phyloP scores from a whole-genome alignment of 2,888 invertebrate species.

The Drosophila robusta region DNA sequence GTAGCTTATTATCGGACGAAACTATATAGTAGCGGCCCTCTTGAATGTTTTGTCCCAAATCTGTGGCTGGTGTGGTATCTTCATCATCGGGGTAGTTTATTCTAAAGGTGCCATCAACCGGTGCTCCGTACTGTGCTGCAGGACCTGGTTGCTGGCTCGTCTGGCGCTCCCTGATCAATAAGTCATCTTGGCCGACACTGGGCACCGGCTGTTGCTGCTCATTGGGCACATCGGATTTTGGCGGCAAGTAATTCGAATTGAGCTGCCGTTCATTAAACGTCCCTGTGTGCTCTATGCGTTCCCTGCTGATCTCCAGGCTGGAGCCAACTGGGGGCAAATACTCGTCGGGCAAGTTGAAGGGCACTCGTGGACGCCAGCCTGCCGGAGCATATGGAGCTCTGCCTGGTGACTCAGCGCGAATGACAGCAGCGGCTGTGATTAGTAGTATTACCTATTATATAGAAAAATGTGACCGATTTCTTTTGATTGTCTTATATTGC shows the following conservation, averaged over 20 bases:
- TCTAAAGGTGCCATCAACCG: conserved; percentile 48
- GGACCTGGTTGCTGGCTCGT: conserved; percentile 28
- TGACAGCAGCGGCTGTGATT: conserved; percentile 10
- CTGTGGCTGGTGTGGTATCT: conserved; percentile 4
- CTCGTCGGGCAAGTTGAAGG: conserved; percentile 82
- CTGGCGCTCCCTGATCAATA: not conserved
- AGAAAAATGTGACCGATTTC: not conserved
- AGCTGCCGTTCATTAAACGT: conserved; percentile 65
- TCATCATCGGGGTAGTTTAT: conserved; percentile 69
- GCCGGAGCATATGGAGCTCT: conserved; percentile 83
- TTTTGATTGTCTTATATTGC: not conserved
- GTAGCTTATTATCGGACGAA: conserved; percentile 83
- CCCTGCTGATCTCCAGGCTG: conserved; percentile 75
- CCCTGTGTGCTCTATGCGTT: conserved; percentile 79
- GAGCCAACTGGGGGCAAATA: conserved; percentile 57
- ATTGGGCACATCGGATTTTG: conserved; percentile 39
- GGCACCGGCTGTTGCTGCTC: conserved; percentile 41
- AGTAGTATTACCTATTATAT: conserved; percentile 27
- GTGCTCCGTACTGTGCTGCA: conserved; percentile 67
- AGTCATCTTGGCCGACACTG: conserved; percentile 22
- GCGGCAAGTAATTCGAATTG: conserved; percentile 67
- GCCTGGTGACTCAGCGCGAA: conserved; percentile 65
- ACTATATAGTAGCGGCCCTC: conserved; percentile 85
- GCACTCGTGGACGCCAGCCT: conserved; percentile 84
- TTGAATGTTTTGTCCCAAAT: conserved; percentile 19